Evolutionary conservation across 2,797 vertebrate species (phyloP), one percentile per base, ranked within the genome.

Genomic region (Sternotherus odoratus): DNA sequence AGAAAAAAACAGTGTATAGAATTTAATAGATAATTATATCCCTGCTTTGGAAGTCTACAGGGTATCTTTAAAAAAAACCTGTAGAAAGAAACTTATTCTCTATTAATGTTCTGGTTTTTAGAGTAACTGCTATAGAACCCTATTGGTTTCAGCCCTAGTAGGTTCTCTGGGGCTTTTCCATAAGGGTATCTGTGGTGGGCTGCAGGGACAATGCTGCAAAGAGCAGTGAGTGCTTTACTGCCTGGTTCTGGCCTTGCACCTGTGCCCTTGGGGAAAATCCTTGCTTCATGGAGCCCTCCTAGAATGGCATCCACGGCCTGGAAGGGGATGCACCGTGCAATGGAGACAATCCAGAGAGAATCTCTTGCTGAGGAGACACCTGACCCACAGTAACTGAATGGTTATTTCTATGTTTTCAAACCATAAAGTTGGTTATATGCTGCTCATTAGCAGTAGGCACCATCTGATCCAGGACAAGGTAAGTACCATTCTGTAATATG

Each of bases 401-500:
- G 43, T 36, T 3, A 74, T 3, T 16, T 60, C 2, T 6, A 1
- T 10, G 21, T 6, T 54, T 91, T 77, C 53, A 50, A n/a, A 53
- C 4, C 39, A 5, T 33, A 57, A 12, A 0, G 12, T 0, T 12
- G 43, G 4, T 49, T 88, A 1, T 3, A 46, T 43, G 33, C 5
- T 15, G 30, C 23, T 36, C 7, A 4, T 21, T 24, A 77, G 60
- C 17, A 66, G 60, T 19, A 43, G 39, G 23, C 24, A 28, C 24
- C 23, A 43, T 46, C 30, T 49, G 60, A 56, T 78, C 69, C 39
- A 74, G 24, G 36, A 46, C 12, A 43, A 74, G 15, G 60, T 66
- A 66, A 36, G 48, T n/a, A 12, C 26, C 0, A 1, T 51, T 82
- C 19, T 60, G 12, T 50, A 77, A 15, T 46, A 28, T 3, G 48